Conservation (phyloP, 2,113 vertebrate genomes). For the Dipodomys ordii region DNA sequence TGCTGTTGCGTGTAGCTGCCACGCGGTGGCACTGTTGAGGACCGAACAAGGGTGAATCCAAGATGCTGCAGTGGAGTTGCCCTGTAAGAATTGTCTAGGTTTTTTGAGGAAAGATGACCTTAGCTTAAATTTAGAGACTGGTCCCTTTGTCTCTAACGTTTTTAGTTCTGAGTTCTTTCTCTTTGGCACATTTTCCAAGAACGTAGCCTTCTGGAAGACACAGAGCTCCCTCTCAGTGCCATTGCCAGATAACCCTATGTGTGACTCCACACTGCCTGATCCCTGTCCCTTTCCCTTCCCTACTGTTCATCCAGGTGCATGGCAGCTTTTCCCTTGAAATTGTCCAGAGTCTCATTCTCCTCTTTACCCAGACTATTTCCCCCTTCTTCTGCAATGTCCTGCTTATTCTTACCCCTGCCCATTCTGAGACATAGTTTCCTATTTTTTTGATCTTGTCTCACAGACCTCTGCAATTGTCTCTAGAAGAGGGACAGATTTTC, state of each 20-base stretch:
- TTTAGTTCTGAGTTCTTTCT: background rate
- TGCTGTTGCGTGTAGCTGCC: conserved; percentile 44
- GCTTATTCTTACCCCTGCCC: background rate
- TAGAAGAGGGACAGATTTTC: background rate
- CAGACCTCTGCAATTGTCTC: background rate
- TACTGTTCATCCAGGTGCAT: too few relatives aligned
- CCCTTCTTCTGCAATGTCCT: background rate
- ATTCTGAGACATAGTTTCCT: background rate
- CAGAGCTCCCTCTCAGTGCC: background rate
- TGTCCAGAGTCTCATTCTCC: background rate
- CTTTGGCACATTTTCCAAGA: background rate
- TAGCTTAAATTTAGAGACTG: background rate
- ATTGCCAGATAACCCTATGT: background rate
- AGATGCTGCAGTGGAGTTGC: fast-evolving
- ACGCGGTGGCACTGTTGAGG: conserved; percentile 54
- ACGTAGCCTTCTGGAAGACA: conserved; percentile 11
- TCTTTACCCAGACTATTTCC: background rate
- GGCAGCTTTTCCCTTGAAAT: background rate
- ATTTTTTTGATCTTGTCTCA: background rate
- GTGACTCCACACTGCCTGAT: background rate
- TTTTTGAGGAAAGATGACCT: background rate
- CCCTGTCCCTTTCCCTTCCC: background rate
- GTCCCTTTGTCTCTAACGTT: background rate
- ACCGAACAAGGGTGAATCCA: fast-evolving
- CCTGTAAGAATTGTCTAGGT: background rate